Evolutionary conservation across 2,797 vertebrate genomes (phyloP), one percentile per base, ranked within the genome.

Genomic region (Taeniopygia guttata): DNA sequence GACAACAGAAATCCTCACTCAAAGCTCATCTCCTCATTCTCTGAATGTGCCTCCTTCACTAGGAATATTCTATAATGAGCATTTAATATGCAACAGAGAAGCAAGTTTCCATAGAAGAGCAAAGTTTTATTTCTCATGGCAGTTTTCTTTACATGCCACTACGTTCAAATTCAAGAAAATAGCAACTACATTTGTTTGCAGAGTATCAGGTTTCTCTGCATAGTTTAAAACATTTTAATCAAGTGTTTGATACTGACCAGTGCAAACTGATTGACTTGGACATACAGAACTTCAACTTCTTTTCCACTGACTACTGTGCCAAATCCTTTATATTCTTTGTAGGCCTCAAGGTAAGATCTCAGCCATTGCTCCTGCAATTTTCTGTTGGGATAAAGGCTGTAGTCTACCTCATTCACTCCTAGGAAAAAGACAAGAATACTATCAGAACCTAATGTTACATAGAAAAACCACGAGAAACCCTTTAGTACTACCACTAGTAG

Each of bases 371-470:
- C 96, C 97, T 99, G 99, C 52, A 99, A 98, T 54, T 97, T 91
- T 86, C 98, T 98, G 26, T 95, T 96, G 56, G 99, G 99, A 95
- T 99, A 99, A 91, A 98, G 98, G 89, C 97, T 99, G 96, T 99
- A 99, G 97, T 99, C 99, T 96, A 99, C 99, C 85, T 99, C 99
- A 80, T 99, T 99, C 93, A 99, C 97, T 95, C 99, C 99, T 99
- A 92, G 58, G n/a, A n/a, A 38, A 45, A 66, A 32, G 15, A 81
- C 42, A 38, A 72, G 36, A 72, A 32, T 2, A 45, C 16, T 27
- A 14, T 94, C 38, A 85, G 34, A 79, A 63, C 11, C 7, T 34
- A 45, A 36, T 0, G 1, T 5, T 43, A 26, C 46, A 70, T 20
- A 34, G 81, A 42, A 48, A 55, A n/a, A 34, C 7, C 13, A 26